Evolutionary conservation across 2,113 vertebrate species (phyloP), one percentile per base, ranked within the genome.

Genomic region (Panurus biarmicus): DNA sequence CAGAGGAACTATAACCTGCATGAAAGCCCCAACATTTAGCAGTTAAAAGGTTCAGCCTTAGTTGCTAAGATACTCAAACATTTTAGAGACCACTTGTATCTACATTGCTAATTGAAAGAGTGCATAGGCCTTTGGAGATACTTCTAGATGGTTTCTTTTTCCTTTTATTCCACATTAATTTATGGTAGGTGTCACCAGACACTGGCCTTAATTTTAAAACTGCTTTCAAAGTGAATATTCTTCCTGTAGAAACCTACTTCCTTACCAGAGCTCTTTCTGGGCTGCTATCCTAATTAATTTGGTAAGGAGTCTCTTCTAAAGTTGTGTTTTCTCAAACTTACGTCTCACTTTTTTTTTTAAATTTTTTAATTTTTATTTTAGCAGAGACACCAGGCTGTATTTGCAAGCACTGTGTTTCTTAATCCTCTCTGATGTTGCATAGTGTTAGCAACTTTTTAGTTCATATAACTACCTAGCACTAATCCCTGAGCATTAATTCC

Each of bases 11-110:
- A 6, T 14, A 50, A 42, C 21, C 51, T 72, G 9, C 12, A 23
- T 45, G 20, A 36, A 85, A 15, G 9, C 8, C 36, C 13, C 12
- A 44, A 53, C 50, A 64, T 11, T 18, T n/a, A 48, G 12, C 36
- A 78, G 51, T 71, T 23, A 64, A 78, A 57, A 78, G 78, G 6
- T 31, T 84, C 35, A 54, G 19, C 24, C 26, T 66, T 38, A 7
- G 6, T 6, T 51, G 2, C 40, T 60, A 64, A 40, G 11, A 7
- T 60, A 6, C 5, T 62, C 35, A 65, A 22, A 48, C 0, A 0
- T 12, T 53, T 44, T 33, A 48, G 40, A 4, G 31, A 62, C 2
- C 4, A 33, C 38, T 45, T 84, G 9, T 15, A 90, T 22, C 18
- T 71, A 76, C 15, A 7, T 3, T 67, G 10, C 5, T 78, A 44